A percentile compares a stretch with the other conserved stretches of the same genome.
Conservation (phyloP, 2,888 invertebrate genomes). For the Acheta domesticus region DNA sequence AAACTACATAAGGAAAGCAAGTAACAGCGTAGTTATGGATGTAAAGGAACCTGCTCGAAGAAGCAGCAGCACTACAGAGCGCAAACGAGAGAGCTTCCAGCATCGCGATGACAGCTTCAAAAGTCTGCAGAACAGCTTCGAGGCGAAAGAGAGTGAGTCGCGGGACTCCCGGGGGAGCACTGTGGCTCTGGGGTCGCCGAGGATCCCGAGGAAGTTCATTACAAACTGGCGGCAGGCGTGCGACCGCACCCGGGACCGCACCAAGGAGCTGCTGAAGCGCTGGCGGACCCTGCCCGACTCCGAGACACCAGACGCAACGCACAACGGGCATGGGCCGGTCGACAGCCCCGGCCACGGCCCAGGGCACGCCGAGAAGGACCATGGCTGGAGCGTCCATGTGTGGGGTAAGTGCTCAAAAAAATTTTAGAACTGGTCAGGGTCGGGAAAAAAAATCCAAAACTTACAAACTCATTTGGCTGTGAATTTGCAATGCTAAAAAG, state of each 20-base stretch:
- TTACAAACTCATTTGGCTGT: no score
- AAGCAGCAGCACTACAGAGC: background rate
- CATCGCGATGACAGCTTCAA: constrained; percentile 19
- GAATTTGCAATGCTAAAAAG: no score
- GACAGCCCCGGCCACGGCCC: constrained; percentile 27
- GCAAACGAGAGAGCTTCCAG: background rate
- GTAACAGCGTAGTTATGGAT: background rate
- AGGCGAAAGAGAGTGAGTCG: background rate
- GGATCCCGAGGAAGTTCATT: constrained; percentile 68
- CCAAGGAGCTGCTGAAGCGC: constrained; percentile 66
- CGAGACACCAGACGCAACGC: constrained; percentile 39
- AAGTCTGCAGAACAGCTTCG: constrained; percentile 3
- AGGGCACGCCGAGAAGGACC: constrained; percentile 39
- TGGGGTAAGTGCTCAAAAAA: constrained; percentile 60
- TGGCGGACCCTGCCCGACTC: constrained; percentile 66
- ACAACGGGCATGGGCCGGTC: background rate
- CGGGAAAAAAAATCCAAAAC: no score
- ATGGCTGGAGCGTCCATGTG: constrained; percentile 73
- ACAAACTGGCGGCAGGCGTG: constrained; percentile 72
- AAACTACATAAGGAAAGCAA: no score
- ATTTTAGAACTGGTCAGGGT: background rate
- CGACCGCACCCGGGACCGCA: constrained; percentile 70
- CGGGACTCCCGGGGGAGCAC: background rate
- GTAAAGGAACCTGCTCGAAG: background rate
- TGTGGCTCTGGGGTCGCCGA: constrained; percentile 43